Evolutionary conservation across 2,797 vertebrate genomes (phyloP), one percentile per base, ranked within the genome.

Genomic region (Sebastes itinus): DNA sequence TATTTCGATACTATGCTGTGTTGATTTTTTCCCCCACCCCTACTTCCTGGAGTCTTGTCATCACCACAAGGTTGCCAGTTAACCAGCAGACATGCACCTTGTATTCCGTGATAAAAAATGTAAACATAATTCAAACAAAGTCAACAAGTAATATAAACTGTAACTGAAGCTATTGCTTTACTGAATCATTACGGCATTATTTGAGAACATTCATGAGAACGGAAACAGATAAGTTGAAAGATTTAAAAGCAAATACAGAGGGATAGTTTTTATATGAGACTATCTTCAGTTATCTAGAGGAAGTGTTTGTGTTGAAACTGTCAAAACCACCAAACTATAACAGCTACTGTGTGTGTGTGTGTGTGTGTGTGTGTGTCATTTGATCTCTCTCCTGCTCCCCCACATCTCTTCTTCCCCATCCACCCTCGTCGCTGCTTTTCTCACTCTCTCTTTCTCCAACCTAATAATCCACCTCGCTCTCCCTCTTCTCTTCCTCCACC

Each of bases 251-350:
- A 42, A 60, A 25, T 22, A 55, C 5, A 64, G 35, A 72, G 32
- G 20, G 56, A 49, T 72, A 8, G 46, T 78, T 77, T 77, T 77
- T 61, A 30, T 60, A 13, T 49, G 22, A 10, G 16, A n/a, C 35
- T 72, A 23, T 65, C 59, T 14, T 32, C 27, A 42, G 38, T 42
- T 42, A 42, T 42, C 38, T 42, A 49, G 18, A 49, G 46, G 46
- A 49, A 42, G 5, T 85, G 59, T 75, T 80, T 49, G 28, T 71
- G 25, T 56, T 63, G n/a, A 84, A 82, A 77, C 56, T 78, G 33
- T 67, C 46, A 83, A 83, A 85, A 72, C 46, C 42, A 66, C 61
- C 46, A 32, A 49, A 18, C 38, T 42, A 42, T 42, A 42, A 42
- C 38, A 42, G 38, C 14, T 42, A 6, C 4, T 35, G 33, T 27